phyloP scores from a whole-genome alignment of 2,888 invertebrate species.

The Andrena bucephala region DNA sequence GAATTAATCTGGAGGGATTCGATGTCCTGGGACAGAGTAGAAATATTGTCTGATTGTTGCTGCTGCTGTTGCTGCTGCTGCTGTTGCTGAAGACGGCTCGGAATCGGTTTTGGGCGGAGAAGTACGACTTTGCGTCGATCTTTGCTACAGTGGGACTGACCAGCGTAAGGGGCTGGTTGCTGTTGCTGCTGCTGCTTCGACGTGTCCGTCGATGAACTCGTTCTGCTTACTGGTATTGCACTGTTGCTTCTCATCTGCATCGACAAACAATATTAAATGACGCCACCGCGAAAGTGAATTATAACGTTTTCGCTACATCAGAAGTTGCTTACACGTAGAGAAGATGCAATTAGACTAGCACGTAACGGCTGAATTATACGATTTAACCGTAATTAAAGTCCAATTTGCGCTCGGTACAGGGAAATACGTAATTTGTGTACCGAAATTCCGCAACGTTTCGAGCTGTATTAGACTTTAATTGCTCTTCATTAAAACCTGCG shows the following conservation, averaged over 20 bases:
- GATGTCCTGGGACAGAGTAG: constrained; percentile 81
- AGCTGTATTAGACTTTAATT: constrained; percentile 36
- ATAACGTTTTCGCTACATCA: constrained; percentile 5
- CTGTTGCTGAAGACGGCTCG: constrained; percentile 85
- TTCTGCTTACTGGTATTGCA: constrained; percentile 74
- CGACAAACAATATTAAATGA: not conserved
- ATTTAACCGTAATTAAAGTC: constrained; percentile 46
- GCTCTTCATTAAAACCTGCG: constrained; percentile 28
- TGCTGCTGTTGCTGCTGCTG: constrained; percentile 75
- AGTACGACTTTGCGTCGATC: constrained; percentile 85
- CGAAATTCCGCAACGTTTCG: constrained; percentile 27
- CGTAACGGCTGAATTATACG: constrained; percentile 35
- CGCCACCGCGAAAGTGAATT: not conserved
- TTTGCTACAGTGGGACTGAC: constrained; percentile 70
- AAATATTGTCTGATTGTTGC: constrained; percentile 76
- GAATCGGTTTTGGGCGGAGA: constrained; percentile 87
- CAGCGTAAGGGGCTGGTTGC: constrained; percentile 69
- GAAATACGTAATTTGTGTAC: constrained; percentile 20
- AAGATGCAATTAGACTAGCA: constrained; percentile 21
- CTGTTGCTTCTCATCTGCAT: constrained; percentile 71
- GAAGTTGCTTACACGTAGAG: constrained; percentile 1
- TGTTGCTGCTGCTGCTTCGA: constrained; percentile 72
- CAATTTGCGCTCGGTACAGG: constrained; percentile 29
- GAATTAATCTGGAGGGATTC: constrained; percentile 83
- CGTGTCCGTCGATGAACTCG: constrained; percentile 79